Percentiles rank a stretch among this genome's conserved stretches.
Evolutionary conservation across 1,140 invertebrate species (phyloP).

Genomic region (Cylas formicarius): DNA sequence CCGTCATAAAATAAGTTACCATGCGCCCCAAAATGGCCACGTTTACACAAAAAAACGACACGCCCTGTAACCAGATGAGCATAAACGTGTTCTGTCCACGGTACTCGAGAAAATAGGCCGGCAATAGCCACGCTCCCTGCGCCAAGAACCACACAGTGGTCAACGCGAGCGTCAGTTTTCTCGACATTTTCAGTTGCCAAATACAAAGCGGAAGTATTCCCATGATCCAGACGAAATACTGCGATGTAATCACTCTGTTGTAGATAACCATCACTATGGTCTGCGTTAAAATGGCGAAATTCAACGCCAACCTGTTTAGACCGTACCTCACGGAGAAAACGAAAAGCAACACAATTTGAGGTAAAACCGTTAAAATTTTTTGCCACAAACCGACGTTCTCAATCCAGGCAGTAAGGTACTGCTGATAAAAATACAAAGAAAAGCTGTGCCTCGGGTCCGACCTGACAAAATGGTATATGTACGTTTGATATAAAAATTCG

Average conservation of each 20-base stretch:
- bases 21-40: constrained; percentile 63
- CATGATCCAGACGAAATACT: constrained; percentile 97
- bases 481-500: constrained; percentile 84
- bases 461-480: constrained; percentile 86
- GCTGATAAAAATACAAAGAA: constrained; percentile 90
- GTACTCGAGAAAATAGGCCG: constrained; percentile 90
- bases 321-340: constrained; percentile 65
- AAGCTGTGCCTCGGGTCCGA: constrained; percentile 96
- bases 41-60: constrained; percentile 72
- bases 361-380: constrained; percentile 63
- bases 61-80: constrained; percentile 68
- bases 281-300: constrained; percentile 78
- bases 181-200: constrained; percentile 55
- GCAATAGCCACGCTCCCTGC: constrained; percentile 82
- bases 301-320: constrained; percentile 57
- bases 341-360: constrained; percentile 65
- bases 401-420: constrained; percentile 69
- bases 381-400: constrained; percentile 46
- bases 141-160: constrained; percentile 64
- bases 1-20: constrained; percentile 46
- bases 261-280: constrained; percentile 87
- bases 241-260: constrained; percentile 95
- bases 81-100: constrained; percentile 73
- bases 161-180: constrained; percentile 44
- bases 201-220: constrained; percentile 74